Evolutionary conservation across 2,113 vertebrate genomes (phyloP), one percentile per base, ranked within the genome.

Genomic region (Peromyscus leucopus): DNA sequence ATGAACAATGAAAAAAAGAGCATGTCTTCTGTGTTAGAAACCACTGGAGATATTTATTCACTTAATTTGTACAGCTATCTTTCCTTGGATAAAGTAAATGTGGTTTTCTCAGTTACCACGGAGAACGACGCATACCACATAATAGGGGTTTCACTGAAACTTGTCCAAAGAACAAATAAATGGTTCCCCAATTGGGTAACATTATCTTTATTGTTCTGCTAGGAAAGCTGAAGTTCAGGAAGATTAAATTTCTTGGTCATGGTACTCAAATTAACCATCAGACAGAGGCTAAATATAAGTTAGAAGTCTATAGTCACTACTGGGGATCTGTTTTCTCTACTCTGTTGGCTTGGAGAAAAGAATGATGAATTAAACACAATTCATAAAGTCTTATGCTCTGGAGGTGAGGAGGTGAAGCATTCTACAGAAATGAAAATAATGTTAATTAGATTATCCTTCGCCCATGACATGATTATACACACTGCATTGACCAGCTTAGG

Each of bases 201-300:
- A 87, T 55, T 94, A 75, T 67, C 28, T 65, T 89, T 26, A 63
- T 22, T 61, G 9, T 78, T 61, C 12, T 82, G 15, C 17, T 46
- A 65, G 75, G 16, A 24, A 92, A 89, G 33, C 36, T 71, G 26
- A 89, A 11, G 22, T 39, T 46, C 22, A 86, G 76, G 72, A 95
- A 51, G 39, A 88, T 90, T 92, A 88, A 83, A 95, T 76, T 72
- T 78, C 16, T 57, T 92, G 48, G 26, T 57, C 19, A 63, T 61
- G 12, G n/a, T 82, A 61, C 65, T 93, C 63, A 92, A 90, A 4
- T 36, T 87, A 79, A 92, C 89, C 31, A 69, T 17, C 26, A 93
- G 15, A 28, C 24, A 83, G 22, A 80, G 10, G 12, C 42, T 72
- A 2, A 65, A 71, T 12, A 42, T 80, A 82, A 90, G 78, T 74